These are phyloP conservation scores for Meloidogyne exigua DNA, from an alignment of 1,140 invertebrate species.

Conservation along the genomic window DNA sequence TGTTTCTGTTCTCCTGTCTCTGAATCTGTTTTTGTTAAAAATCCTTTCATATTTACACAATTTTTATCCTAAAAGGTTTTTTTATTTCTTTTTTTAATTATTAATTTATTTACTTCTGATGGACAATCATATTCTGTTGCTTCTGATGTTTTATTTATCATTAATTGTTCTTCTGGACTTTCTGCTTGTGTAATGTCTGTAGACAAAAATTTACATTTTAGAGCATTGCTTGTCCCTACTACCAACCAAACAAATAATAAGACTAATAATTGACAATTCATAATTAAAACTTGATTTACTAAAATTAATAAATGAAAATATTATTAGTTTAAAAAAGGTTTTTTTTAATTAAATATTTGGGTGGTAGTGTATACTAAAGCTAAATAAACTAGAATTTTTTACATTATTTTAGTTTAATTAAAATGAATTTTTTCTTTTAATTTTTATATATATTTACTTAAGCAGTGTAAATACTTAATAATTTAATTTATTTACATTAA, in stretches of 20 bases:
- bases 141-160: conserved; percentile 3
- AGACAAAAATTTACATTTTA: background rate
- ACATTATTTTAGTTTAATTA: background rate
- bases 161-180: background rate
- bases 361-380: background rate
- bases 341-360: background rate
- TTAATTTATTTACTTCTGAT: background rate
- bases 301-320: no score
- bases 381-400: background rate
- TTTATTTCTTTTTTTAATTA: background rate
- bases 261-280: background rate
- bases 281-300: background rate
- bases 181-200: background rate
- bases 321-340: no score
- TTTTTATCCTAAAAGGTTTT: conserved; percentile 4
- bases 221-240: background rate
- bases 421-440: background rate
- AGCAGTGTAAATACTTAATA: background rate
- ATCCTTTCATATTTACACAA: background rate
- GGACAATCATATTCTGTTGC: background rate
- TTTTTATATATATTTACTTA: background rate
- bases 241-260: background rate
- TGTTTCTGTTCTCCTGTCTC: conserved; percentile 11
- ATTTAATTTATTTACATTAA: background rate
- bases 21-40: background rate